Conservation (phyloP, 2,797 vertebrate species). For the Anguilla marmorata region DNA sequence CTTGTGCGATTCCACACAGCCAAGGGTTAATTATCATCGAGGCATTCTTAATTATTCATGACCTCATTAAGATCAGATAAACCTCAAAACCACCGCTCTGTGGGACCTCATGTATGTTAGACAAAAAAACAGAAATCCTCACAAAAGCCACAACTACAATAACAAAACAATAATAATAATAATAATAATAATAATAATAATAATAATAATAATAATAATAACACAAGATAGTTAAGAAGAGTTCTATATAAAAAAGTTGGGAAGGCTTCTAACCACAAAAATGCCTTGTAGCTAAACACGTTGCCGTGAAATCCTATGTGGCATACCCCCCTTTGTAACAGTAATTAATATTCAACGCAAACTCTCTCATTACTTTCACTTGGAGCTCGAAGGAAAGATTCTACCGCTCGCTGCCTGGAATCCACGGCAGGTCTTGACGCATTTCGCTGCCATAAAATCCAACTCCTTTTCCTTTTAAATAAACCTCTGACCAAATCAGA, state of each 20-base stretch:
- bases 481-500: not conserved
- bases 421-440: not conserved
- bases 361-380: not conserved
- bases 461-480: not conserved
- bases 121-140: not conserved
- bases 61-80: conserved; percentile 21
- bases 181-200: not conserved
- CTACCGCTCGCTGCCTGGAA: not conserved
- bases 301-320: not conserved
- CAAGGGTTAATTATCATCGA: conserved; percentile 31
- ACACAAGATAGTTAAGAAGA: not conserved
- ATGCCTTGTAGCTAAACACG: conserved; percentile 3
- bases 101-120: not conserved
- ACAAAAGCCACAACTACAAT: not conserved
- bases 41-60: conserved; percentile 26
- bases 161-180: conserved; percentile 2
- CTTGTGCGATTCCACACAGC: conserved; percentile 10
- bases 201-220: conserved; percentile 24
- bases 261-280: not conserved
- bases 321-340: not conserved
- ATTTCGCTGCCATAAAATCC: not conserved
- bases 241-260: not conserved
- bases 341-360: conserved; percentile 15
- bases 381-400: not conserved
- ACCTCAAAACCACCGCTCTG: not conserved